phyloP scores from a whole-genome alignment of 2,888 invertebrate genomes.

The Campoplex capitator region DNA sequence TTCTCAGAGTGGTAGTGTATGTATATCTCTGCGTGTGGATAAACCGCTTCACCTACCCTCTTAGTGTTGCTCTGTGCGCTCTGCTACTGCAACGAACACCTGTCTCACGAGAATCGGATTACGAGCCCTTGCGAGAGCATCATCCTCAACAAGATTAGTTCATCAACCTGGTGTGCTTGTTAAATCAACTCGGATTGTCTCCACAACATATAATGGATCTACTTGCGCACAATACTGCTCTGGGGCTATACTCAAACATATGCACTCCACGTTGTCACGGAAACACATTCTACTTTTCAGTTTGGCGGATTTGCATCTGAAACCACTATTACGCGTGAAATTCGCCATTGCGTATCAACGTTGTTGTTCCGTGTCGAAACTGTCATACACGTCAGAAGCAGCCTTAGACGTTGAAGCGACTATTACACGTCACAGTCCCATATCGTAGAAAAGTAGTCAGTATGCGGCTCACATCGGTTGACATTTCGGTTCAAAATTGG shows the following conservation, averaged over 20 bases:
- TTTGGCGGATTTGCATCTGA: not conserved
- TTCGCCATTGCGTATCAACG: not conserved
- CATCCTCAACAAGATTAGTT: slow-evolving; percentile 50
- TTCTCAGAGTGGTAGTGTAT: not conserved
- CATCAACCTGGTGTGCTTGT: slow-evolving; percentile 38
- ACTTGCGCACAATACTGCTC: not conserved
- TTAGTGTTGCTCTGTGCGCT: slow-evolving; percentile 19
- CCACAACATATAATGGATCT: not conserved
- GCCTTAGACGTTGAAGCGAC: too few relatives aligned
- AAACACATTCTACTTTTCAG: not conserved
- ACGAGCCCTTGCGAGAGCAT: slow-evolving; percentile 31
- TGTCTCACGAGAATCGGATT: slow-evolving; percentile 51
- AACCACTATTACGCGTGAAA: not conserved
- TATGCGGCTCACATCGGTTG: not conserved
- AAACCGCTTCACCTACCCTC: slow-evolving; percentile 14
- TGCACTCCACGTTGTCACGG: not conserved
- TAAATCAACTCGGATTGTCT: slow-evolving; percentile 50
- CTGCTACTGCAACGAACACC: slow-evolving; percentile 45
- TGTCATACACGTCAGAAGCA: not conserved
- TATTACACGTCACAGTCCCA: too few relatives aligned
- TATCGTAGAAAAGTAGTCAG: too few relatives aligned
- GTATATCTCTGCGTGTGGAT: not conserved
- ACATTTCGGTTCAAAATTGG: not conserved
- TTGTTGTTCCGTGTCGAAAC: not conserved
- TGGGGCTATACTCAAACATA: not conserved